Conservation (phyloP, 2,113 vertebrate species). For the Bubalus kerabau region DNA sequence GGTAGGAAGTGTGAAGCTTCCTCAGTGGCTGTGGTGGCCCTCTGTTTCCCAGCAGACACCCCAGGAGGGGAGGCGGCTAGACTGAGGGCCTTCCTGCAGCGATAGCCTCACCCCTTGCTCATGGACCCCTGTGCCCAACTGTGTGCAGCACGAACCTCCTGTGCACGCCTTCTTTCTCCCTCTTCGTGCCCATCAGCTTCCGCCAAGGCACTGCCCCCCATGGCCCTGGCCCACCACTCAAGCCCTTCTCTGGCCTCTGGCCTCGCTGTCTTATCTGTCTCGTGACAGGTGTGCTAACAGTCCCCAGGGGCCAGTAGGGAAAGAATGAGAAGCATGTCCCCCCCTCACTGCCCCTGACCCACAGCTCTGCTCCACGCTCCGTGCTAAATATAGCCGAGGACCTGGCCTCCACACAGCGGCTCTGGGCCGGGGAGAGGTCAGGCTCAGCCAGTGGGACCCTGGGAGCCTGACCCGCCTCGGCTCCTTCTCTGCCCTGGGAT, state of each 20-base stretch:
- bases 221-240: background rate
- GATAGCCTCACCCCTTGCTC: background rate
- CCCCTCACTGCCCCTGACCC: background rate
- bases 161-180: background rate
- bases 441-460: background rate
- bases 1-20: background rate
- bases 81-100: background rate
- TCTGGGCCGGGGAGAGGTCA: background rate
- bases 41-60: background rate
- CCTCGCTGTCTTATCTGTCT: conserved; percentile 46
- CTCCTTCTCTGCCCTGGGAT: background rate
- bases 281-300: conserved; percentile 57
- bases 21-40: background rate
- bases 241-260: background rate
- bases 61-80: background rate
- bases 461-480: too few species aligned
- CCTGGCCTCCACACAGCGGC: background rate
- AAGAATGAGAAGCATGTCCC: conserved; percentile 47
- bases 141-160: rapidly evolving
- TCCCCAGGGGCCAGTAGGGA: background rate
- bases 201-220: background rate
- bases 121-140: rapidly evolving
- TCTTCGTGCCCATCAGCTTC: background rate
- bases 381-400: conserved; percentile 53
- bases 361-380: background rate